Conservation (phyloP, 2,888 invertebrate species). For the Drosophila eohydei region DNA sequence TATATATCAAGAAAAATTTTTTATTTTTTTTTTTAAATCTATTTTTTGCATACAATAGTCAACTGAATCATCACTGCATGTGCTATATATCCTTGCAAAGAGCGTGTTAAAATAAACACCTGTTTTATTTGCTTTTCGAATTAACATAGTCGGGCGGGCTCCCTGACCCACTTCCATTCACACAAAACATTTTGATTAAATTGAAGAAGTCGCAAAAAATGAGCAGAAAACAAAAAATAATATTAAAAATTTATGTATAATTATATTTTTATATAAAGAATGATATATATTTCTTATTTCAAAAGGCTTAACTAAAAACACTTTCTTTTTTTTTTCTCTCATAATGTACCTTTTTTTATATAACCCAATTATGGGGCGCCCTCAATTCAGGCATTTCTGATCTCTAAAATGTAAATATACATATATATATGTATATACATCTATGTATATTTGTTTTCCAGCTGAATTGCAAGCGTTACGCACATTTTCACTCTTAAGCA, state of each 20-base stretch:
- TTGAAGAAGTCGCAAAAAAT: not conserved
- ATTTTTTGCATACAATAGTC: not conserved
- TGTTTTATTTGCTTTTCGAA: conserved; percentile 1
- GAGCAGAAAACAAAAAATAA: not conserved
- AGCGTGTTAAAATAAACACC: not conserved
- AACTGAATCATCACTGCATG: not conserved
- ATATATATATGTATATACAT: not conserved
- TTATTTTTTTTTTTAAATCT: not conserved
- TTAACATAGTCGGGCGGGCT: not conserved
- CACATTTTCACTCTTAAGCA: conserved; percentile 54
- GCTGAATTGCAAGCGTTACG: conserved; percentile 49
- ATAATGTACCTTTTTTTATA: not conserved
- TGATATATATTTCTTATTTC: not conserved
- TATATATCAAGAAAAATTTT: no score
- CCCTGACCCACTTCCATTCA: not conserved
- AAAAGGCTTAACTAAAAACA: not conserved
- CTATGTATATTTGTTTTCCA: conserved; percentile 12
- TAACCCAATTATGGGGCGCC: conserved; percentile 27
- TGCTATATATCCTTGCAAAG: not conserved
- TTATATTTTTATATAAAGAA: not conserved
- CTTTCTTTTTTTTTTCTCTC: not conserved
- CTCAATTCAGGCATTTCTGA: conserved; percentile 11
- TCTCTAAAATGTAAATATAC: not conserved
- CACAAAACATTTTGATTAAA: not conserved
- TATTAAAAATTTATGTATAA: not conserved